Percentiles rank a stretch among this genome's conserved stretches.
phyloP scores from a whole-genome alignment of 1,140 invertebrate species.

The Micrasema longulum region DNA sequence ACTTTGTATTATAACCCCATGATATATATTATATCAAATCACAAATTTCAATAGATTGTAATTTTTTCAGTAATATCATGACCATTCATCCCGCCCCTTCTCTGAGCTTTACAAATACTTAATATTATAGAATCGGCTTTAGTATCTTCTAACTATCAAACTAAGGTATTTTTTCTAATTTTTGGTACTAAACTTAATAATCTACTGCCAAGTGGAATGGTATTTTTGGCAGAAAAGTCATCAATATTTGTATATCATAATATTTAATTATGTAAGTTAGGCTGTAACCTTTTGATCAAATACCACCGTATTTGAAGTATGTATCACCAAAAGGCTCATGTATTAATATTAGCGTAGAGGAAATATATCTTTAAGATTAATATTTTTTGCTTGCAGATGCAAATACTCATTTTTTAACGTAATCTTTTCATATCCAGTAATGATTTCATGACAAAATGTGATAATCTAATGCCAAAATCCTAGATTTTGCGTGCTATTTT shows the following conservation, averaged over 20 bases:
- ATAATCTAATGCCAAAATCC: slow-evolving; percentile 49
- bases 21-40: too few relatives aligned
- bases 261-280: slow-evolving; percentile 42
- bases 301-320: slow-evolving; percentile 1
- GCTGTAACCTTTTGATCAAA: slow-evolving; percentile 14
- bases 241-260: slow-evolving; percentile 38
- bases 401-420: slow-evolving; percentile 19
- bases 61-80: too few relatives aligned
- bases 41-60: too few relatives aligned
- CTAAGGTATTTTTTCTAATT: slow-evolving; percentile 19
- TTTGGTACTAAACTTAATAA: slow-evolving; percentile 28
- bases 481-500: slow-evolving; percentile 33
- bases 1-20: too few relatives aligned
- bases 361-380: slow-evolving; percentile 28
- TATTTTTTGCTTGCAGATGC: slow-evolving; percentile 3
- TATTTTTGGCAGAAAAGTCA: slow-evolving; percentile 44
- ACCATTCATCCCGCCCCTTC: background rate
- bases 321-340: slow-evolving; percentile 23
- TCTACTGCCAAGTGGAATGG: slow-evolving; percentile 33
- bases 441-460: slow-evolving; percentile 48
- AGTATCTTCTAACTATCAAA: slow-evolving; percentile 11
- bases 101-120: slow-evolving; percentile 16
- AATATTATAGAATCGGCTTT: slow-evolving; percentile 22
- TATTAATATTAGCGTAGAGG: background rate
- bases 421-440: background rate